These are phyloP conservation scores for Parazoanthus swiftii DNA, from an alignment of 92 coral and sea anemone species.

Conservation along the genomic window DNA sequence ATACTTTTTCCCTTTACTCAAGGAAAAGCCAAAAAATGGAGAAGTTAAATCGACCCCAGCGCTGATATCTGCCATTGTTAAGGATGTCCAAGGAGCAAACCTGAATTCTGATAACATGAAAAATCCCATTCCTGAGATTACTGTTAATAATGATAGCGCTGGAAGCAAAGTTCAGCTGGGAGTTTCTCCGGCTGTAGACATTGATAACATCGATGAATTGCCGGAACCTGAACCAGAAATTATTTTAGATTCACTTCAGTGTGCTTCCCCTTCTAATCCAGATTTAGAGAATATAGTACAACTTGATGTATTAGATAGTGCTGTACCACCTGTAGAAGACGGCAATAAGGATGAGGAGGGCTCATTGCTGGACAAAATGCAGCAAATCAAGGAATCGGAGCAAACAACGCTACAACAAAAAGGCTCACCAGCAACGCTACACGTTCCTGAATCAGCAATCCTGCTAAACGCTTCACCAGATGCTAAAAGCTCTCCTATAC, in stretches of 20 bases:
- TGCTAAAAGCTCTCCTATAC: slow-evolving; percentile 14
- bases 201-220: slow-evolving; percentile 38
- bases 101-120: neutral
- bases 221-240: slow-evolving; percentile 33
- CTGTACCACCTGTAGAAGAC: neutral
- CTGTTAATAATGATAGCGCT: slow-evolving; percentile 1
- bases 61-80: slow-evolving; percentile 80
- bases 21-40: slow-evolving; percentile 66
- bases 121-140: slow-evolving; percentile 36
- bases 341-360: neutral
- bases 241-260: slow-evolving; percentile 15
- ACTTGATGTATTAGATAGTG: neutral
- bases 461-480: slow-evolving; percentile 21
- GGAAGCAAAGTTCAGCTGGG: slow-evolving; percentile 3
- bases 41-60: slow-evolving; percentile 69
- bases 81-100: slow-evolving; percentile 74
- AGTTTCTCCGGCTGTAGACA: slow-evolving; percentile 16
- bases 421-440: slow-evolving; percentile 4
- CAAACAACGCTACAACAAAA: neutral
- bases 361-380: neutral
- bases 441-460: neutral
- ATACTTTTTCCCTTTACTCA: neutral
- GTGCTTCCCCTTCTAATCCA: slow-evolving; percentile 11
- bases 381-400: neutral
- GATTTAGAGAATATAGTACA: neutral